Base-by-base conservation (phyloP, 2,113 vertebrate genomes). In the Lagopus muta region DNA sequence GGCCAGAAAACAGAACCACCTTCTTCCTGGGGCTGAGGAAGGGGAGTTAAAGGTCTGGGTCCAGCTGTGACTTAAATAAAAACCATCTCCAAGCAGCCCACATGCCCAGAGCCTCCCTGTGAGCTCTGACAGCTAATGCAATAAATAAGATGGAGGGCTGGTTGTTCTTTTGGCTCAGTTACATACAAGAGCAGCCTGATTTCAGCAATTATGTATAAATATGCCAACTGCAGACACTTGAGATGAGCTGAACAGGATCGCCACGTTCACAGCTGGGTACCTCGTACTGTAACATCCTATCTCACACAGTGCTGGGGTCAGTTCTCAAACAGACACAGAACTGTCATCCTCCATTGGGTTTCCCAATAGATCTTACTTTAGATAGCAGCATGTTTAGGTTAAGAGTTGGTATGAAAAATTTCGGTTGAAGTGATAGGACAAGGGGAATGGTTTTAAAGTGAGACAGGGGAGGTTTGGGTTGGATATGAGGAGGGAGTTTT, bases 161-260 rank as follows among this genome's bases (percentile, higher is more conserved):
- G 8, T 18, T 32, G 30, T 0, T 43, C 30, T 58, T 70, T 14
- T 20, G 79, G 25, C 50, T 67, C 42, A 21, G 55, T 1, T 72
- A 47, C 57, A 12, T 16, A 10, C 15, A 42, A 58, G 60, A 57
- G 4, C 50, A 62, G 48, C 40, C 48, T 80, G 67, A 57, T 14
- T 32, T n/a, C 52, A 79, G 58, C 82, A 79, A 72, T 72, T 3
- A 16, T 43, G 21, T 67, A 32, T 28, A 45, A 42, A 42, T 28
- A 34, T 3, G 38, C 43, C 12, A 21, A 3, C 7, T 73, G 72
- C 4, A 57, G 45, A 17, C 55, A 34, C 8, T n/a, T 25, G 0
- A 2, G 9, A 8, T 14, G 52, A 93, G 57, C 32, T 36, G 21
- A 67, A 40, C 0, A 28, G 10, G 22, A 27, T 7, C 38, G 13